Evolutionary conservation across 2,888 invertebrate species (phyloP).

Genomic region (Amorpha juglandis): DNA sequence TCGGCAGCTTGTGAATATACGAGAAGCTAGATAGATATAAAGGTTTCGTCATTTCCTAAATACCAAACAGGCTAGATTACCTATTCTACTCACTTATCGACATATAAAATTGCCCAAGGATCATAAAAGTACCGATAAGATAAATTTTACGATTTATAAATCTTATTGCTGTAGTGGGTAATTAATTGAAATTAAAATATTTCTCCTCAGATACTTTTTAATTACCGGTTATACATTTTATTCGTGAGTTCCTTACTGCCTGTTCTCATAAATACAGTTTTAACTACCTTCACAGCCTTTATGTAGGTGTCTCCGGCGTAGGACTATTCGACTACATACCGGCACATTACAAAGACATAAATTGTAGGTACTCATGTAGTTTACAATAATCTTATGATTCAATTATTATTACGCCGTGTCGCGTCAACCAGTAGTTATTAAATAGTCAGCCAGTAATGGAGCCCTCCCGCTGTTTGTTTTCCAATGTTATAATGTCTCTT

Average conservation of each 20-base stretch:
- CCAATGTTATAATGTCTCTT: conserved; percentile 60
- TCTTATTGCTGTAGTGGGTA: conserved; percentile 5
- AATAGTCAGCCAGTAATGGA: conserved; percentile 31
- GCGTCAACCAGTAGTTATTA: neutral
- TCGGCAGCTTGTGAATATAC: neutral
- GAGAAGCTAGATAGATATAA: neutral
- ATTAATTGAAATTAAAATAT: conserved; percentile 17
- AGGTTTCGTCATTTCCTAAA: neutral
- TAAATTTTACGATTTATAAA: conserved; percentile 16
- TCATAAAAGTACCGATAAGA: neutral
- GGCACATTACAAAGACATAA: neutral
- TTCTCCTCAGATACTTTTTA: neutral
- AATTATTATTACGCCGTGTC: neutral
- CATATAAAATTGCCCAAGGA: neutral
- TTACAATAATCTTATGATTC: conserved; percentile 14
- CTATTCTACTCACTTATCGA: neutral
- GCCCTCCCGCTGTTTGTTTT: conserved; percentile 77
- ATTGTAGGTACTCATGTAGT: neutral
- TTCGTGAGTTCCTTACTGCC: neutral
- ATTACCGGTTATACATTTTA: neutral
- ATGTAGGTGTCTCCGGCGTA: neutral
- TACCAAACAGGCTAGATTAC: neutral
- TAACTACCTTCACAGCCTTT: neutral
- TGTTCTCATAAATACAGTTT: conserved; percentile 17
- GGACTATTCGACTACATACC: neutral